Conservation (phyloP, 2,113 vertebrate genomes). For the Origma solitaria region DNA sequence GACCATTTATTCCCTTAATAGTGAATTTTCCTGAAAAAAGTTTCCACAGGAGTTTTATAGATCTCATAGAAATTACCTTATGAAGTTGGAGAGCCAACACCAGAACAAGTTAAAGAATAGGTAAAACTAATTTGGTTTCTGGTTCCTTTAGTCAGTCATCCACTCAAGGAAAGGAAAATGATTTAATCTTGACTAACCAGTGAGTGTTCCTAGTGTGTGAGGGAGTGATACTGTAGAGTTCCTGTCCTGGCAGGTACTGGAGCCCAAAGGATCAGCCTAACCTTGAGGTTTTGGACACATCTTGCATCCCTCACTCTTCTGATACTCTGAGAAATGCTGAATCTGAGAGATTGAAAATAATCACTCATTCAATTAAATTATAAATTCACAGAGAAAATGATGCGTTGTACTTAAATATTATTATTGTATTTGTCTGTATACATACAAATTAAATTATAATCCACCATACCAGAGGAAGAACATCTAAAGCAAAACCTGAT, state of each 20-base stretch:
- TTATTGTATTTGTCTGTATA: not conserved
- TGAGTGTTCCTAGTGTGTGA: rapidly evolving
- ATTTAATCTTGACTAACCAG: not conserved
- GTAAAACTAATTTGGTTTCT: not conserved
- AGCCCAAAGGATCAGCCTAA: not conserved
- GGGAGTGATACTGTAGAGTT: rapidly evolving
- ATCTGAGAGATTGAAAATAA: not conserved
- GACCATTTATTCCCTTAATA: not conserved
- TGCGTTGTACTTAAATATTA: not conserved
- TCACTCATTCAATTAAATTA: not conserved
- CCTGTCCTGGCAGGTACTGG: not conserved
- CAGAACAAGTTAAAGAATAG: not conserved
- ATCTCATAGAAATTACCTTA: not conserved
- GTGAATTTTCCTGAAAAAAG: not conserved
- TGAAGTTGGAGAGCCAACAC: not conserved
- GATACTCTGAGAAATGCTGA: not conserved
- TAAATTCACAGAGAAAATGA: not conserved
- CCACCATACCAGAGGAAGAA: not conserved
- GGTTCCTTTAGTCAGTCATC: not conserved
- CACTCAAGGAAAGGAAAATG: not conserved
- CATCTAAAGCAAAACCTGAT: not conserved
- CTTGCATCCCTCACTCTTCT: not conserved
- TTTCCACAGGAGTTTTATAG: not conserved
- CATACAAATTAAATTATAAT: not conserved
- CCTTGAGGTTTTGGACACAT: not conserved